Evolutionary conservation across 2,797 vertebrate species (phyloP).

Genomic region (Malacoraja senta): DNA sequence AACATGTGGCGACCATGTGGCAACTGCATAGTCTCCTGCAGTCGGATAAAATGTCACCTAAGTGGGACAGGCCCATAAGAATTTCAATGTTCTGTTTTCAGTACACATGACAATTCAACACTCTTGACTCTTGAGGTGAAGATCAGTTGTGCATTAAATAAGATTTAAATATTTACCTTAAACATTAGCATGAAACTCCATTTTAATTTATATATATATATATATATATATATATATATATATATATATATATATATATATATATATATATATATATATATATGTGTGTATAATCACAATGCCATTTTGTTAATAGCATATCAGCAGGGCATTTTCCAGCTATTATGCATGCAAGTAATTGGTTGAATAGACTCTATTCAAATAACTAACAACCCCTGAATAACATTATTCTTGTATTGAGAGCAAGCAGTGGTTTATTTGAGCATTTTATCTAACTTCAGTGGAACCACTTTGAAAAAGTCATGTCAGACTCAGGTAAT

Average conservation of each 20-base stretch:
- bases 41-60: too few relatives aligned
- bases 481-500: neutral
- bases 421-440: too few relatives aligned
- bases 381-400: neutral
- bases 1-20: too few relatives aligned
- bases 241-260: too few relatives aligned
- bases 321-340: neutral
- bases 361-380: neutral
- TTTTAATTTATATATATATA: neutral
- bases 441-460: neutral
- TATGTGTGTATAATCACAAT: neutral
- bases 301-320: neutral
- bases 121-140: constrained; percentile 43
- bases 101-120: too few relatives aligned
- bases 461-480: neutral
- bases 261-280: too few relatives aligned
- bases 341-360: neutral
- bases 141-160: constrained; percentile 46
- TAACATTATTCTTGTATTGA: neutral
- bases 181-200: constrained; percentile 42
- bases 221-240: too few relatives aligned
- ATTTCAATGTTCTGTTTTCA: too few relatives aligned
- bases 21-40: too few relatives aligned
- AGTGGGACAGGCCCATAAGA: too few relatives aligned
- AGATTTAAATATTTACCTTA: constrained; percentile 49